Evolutionary conservation across 2,888 invertebrate species (phyloP).

Genomic region (Oxytorus armatus): DNA sequence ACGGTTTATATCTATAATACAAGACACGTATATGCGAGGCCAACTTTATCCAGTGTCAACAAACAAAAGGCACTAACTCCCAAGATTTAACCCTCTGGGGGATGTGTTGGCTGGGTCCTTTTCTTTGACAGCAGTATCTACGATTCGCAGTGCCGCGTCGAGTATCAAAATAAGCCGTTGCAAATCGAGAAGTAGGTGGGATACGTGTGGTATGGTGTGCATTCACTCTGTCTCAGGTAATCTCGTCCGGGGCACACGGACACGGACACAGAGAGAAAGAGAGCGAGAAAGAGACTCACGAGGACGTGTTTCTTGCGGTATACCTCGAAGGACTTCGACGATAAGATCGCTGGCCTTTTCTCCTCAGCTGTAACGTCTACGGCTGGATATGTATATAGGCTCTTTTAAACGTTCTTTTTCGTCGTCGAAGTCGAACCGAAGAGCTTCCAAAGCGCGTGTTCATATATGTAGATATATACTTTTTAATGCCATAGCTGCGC

Average conservation of each 20-base stretch:
- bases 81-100: not conserved
- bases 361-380: not conserved
- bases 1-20: not conserved
- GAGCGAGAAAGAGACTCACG: not conserved
- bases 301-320: constrained; percentile 22
- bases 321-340: constrained; percentile 2
- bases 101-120: not conserved
- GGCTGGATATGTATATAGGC: too few species aligned
- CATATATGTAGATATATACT: not conserved
- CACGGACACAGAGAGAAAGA: too few species aligned
- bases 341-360: constrained; percentile 27
- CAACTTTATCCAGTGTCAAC: not conserved
- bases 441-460: not conserved
- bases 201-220: not conserved
- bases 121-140: not conserved
- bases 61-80: not conserved
- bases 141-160: not conserved
- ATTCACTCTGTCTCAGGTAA: constrained; percentile 15
- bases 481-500: too few species aligned
- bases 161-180: constrained; percentile 3
- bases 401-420: not conserved
- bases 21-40: not conserved
- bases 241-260: not conserved
- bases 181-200: constrained; percentile 5
- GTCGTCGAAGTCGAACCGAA: not conserved